These are phyloP conservation scores for Forbesichthys papilliferus DNA, from an alignment of 2,113 vertebrate species.

Conservation along the genomic window DNA sequence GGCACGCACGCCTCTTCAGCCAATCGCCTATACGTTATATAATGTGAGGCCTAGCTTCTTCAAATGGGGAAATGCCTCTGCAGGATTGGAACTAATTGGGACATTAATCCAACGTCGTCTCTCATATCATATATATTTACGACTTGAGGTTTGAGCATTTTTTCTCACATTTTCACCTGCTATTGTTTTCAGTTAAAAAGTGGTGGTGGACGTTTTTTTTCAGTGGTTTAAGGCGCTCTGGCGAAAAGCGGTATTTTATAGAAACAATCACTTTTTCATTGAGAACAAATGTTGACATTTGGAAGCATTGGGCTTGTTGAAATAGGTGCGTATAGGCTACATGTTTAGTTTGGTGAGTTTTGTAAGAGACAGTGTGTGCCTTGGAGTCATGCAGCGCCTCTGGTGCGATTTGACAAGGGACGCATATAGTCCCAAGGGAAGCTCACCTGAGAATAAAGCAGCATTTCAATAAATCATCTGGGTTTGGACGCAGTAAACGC, in stretches of 20 bases:
- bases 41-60: slow-evolving; percentile 34
- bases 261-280: slow-evolving; percentile 88
- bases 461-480: slow-evolving; percentile 81
- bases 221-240: slow-evolving; percentile 73
- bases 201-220: slow-evolving; percentile 73
- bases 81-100: slow-evolving; percentile 74
- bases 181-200: slow-evolving; percentile 43
- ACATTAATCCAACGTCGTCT: slow-evolving; percentile 65
- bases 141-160: no score
- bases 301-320: slow-evolving; percentile 55
- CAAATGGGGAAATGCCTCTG: slow-evolving; percentile 54
- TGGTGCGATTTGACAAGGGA: slow-evolving; percentile 78
- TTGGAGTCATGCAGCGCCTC: slow-evolving; percentile 64
- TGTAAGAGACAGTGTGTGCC: slow-evolving; percentile 59
- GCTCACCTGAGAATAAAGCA: slow-evolving; percentile 85
- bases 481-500: slow-evolving; percentile 55
- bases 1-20: slow-evolving; percentile 29
- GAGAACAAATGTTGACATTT: slow-evolving; percentile 92
- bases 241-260: slow-evolving; percentile 72
- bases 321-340: slow-evolving; percentile 11
- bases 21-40: slow-evolving; percentile 25
- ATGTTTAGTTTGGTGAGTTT: slow-evolving; percentile 21
- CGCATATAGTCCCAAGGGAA: slow-evolving; percentile 68
- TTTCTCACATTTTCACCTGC: slow-evolving; percentile 68
- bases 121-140: slow-evolving; percentile 13